These are phyloP conservation scores for Altica lythri DNA, from an alignment of 2,888 invertebrate species.

Conservation along the genomic window DNA sequence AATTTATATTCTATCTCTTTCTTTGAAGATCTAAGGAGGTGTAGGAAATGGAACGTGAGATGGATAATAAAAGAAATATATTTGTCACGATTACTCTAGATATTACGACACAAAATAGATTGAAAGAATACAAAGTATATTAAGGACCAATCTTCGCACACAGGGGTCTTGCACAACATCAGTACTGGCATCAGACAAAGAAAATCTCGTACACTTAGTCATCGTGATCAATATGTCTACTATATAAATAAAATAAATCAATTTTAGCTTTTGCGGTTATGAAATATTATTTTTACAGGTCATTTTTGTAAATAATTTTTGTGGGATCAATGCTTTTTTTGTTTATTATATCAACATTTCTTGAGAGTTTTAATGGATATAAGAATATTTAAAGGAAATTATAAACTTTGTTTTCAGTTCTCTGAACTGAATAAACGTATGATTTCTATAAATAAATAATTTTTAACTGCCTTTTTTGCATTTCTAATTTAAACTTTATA, in stretches of 20 bases:
- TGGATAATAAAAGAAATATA: slow-evolving; percentile 10
- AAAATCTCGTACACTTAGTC: slow-evolving; percentile 9
- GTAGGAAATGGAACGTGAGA: slow-evolving; percentile 16
- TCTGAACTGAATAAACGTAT: too few relatives aligned
- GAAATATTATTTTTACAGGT: too few relatives aligned
- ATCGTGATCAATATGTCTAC: slow-evolving; percentile 8
- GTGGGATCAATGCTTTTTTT: too few relatives aligned
- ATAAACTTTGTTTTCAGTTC: too few relatives aligned
- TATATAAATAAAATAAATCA: neutral
- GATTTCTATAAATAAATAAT: too few relatives aligned
- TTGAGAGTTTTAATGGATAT: too few relatives aligned
- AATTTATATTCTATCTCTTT: too few relatives aligned
- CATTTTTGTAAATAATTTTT: too few relatives aligned
- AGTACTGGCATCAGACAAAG: slow-evolving; percentile 1
- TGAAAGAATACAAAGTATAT: slow-evolving; percentile 11
- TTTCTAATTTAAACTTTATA: too few relatives aligned
- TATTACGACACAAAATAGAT: slow-evolving; percentile 12
- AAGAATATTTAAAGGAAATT: too few relatives aligned
- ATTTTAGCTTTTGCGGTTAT: neutral
- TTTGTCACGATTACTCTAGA: slow-evolving; percentile 19
- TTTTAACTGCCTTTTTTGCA: too few relatives aligned
- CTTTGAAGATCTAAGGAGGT: neutral
- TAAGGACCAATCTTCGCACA: slow-evolving; percentile 16
- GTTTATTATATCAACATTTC: too few relatives aligned
- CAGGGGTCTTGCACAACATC: slow-evolving; percentile 6